Conservation (phyloP, 2,797 vertebrate species). For the Callimico goeldii region DNA sequence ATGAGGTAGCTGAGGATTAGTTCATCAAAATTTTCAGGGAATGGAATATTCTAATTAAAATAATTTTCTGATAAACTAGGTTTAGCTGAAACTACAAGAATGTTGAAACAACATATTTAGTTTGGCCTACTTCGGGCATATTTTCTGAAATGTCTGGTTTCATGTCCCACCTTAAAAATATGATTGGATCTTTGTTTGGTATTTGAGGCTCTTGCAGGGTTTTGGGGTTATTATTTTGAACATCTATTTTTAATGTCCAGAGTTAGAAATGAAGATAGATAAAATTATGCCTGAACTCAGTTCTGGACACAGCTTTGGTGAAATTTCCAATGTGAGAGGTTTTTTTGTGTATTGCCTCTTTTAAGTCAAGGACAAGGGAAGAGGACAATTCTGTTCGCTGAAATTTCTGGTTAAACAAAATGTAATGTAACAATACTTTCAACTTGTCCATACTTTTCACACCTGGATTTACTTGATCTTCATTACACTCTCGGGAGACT, state of each 20-base stretch:
- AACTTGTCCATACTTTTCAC: neutral
- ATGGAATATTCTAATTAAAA: slow-evolving; percentile 45
- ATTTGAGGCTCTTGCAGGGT: neutral
- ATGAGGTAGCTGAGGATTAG: slow-evolving; percentile 36
- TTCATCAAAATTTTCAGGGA: slow-evolving; percentile 52
- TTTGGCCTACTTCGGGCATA: slow-evolving; percentile 38
- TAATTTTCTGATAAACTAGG: slow-evolving; percentile 47
- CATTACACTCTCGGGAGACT: neutral
- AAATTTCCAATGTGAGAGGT: neutral
- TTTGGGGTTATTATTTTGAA: slow-evolving; percentile 15
- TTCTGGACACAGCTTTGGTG: neutral
- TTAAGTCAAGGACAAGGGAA: neutral
- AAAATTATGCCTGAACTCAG: neutral
- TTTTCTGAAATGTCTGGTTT: slow-evolving; percentile 39
- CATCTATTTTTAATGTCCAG: neutral
- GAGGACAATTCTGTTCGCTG: neutral
- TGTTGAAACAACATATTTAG: slow-evolving; percentile 32
- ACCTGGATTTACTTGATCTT: neutral
- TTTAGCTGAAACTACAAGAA: slow-evolving; percentile 39
- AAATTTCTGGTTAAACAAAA: slow-evolving; percentile 24
- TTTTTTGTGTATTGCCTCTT: neutral
- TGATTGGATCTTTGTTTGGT: neutral
- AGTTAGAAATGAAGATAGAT: neutral
- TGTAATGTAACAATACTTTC: neutral
- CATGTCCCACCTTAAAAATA: slow-evolving; percentile 5